These are phyloP conservation scores for Aphyosemion australe DNA, from an alignment of 2,113 vertebrate species.

Conservation along the genomic window DNA sequence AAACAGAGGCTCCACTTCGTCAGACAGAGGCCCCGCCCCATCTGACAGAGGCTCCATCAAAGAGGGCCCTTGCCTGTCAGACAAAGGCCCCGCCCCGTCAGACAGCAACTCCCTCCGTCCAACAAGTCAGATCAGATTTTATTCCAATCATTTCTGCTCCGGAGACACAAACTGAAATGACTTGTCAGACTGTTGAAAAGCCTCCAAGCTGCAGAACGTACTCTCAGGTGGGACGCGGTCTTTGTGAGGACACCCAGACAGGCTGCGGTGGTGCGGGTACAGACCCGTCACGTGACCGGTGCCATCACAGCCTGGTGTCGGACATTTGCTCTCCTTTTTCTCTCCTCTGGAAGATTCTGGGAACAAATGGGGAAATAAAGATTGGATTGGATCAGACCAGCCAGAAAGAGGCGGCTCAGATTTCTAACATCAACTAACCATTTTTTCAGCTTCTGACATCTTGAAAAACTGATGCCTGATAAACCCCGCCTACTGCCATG, in stretches of 20 bases:
- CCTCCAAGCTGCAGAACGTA: conserved; percentile 77
- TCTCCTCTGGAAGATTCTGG: conserved; percentile 96
- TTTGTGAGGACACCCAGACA: conserved; percentile 99
- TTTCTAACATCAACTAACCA: too few relatives aligned
- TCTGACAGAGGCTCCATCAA: too few relatives aligned
- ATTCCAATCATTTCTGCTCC: conserved; percentile 3
- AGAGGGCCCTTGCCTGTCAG: too few relatives aligned
- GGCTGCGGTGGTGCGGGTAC: conserved; percentile 98
- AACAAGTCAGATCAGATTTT: too few relatives aligned
- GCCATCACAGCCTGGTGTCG: conserved; percentile 97
- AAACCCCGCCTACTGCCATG: too few relatives aligned
- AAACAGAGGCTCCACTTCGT: too few relatives aligned
- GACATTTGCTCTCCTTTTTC: conserved; percentile 99
- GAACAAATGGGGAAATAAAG: background rate
- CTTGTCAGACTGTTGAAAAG: conserved; percentile 33
- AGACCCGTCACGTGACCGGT: conserved; percentile 98
- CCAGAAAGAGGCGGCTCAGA: too few relatives aligned
- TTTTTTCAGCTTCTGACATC: too few relatives aligned
- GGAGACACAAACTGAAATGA: conserved; percentile 36
- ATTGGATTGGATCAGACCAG: too few relatives aligned
- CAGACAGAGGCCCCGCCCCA: too few relatives aligned
- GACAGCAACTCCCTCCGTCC: background rate
- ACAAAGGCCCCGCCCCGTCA: background rate
- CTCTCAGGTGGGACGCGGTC: conserved; percentile 99
- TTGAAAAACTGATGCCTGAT: too few relatives aligned